Evolutionary conservation across 2,797 vertebrate genomes (phyloP), one percentile per base, ranked within the genome.

Genomic region (Anisognathus igniventris): DNA sequence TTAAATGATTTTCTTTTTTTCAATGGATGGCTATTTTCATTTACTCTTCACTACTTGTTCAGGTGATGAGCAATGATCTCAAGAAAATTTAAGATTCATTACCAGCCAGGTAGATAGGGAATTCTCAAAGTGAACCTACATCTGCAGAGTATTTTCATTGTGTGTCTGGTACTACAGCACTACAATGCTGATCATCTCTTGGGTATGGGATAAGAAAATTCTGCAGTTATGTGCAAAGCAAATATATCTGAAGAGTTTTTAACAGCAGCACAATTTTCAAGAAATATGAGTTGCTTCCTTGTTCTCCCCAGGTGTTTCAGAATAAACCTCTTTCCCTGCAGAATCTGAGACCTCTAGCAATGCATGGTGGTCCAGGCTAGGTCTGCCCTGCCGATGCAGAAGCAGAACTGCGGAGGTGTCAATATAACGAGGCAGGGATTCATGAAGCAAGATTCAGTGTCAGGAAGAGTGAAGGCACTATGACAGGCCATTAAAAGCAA

Each of bases 1-100:
- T 96, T 97, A 97, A 96, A 95, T 93, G 56, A 95, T 95, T 92
- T 89, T 51, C 50, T 93, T 91, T 94, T 95, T 95, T 97, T 87
- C 92, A 58, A 58, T 88, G 70, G 60, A 94, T 94, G 72, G 85
- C 95, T 96, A 92, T 96, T 97, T 97, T 97, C 91, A 94, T 97
- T 97, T 97, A 94, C 82, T 96, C 70, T 96, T 90, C 91, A 90
- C 66, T 71, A 87, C 78, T 95, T 82, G 58, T 85, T 95, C 94
- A 92, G 90, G 74, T 96, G 93, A 95, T 94, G 61, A 97, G 74
- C 86, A 84, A 78, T 57, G 82, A 86, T 79, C 70, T 91, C 27
- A 9, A 77, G 64, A 93, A 95, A 88, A 94, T 82, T 70, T 90
- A 81, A 72, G 91, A 89, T 93, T 95, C 75, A 57, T 86, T 91